These are phyloP conservation scores for Heliconius hortense DNA, from an alignment of 2,888 invertebrate genomes.

Conservation along the genomic window DNA sequence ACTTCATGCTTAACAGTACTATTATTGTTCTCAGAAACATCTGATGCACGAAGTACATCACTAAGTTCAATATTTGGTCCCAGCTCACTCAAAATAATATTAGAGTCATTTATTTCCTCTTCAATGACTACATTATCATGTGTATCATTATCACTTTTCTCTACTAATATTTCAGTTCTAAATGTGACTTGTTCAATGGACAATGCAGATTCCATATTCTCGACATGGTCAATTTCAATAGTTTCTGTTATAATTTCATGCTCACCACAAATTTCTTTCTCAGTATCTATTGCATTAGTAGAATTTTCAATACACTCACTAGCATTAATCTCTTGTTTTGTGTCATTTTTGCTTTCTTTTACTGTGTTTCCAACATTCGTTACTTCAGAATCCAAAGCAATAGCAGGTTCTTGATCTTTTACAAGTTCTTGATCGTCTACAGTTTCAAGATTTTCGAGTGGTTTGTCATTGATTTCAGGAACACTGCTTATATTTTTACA, in stretches of 20 bases:
- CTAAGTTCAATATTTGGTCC: slow-evolving; percentile 70
- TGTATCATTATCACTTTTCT: slow-evolving; percentile 61
- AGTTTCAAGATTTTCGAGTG: slow-evolving; percentile 11
- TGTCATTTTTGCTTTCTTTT: slow-evolving; percentile 7
- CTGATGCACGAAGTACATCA: slow-evolving; percentile 68
- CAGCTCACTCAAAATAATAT: slow-evolving; percentile 64
- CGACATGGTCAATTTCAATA: slow-evolving; percentile 39
- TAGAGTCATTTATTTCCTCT: slow-evolving; percentile 43
- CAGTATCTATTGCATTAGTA: slow-evolving; percentile 29
- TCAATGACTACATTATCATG: slow-evolving; percentile 49
- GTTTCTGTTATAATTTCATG: slow-evolving; percentile 41
- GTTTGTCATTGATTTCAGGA: slow-evolving; percentile 12
- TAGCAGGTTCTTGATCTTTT: slow-evolving; percentile 16
- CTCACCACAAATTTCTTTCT: slow-evolving; percentile 44
- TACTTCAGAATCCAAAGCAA: slow-evolving; percentile 1
- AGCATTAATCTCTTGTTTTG: slow-evolving; percentile 23
- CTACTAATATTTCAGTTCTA: slow-evolving; percentile 72
- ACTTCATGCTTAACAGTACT: slow-evolving; percentile 64
- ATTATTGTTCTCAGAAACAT: slow-evolving; percentile 66
- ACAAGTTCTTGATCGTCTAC: slow-evolving; percentile 7
- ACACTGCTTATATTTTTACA: slow-evolving; percentile 5
- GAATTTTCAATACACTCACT: slow-evolving; percentile 29
- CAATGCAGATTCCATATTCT: slow-evolving; percentile 34
- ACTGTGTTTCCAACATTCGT: slow-evolving; percentile 19
- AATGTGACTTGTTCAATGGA: slow-evolving; percentile 49